Percentiles rank a stretch among this genome's conserved stretches.
Evolutionary conservation across 2,797 vertebrate species (phyloP).

Genomic region (Leptoclinus maculatus): DNA sequence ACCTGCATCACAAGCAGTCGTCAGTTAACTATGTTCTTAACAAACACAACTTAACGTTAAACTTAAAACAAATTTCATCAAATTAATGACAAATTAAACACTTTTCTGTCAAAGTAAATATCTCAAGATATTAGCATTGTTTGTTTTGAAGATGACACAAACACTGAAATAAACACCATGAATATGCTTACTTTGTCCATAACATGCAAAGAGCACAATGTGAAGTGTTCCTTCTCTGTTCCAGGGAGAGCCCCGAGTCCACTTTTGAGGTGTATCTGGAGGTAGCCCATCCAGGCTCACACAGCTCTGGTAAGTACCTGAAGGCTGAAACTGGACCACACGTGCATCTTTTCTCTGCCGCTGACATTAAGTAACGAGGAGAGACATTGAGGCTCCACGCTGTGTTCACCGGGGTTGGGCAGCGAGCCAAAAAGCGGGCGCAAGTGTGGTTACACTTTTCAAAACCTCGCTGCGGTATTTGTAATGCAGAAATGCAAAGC

Average conservation of each 20-base stretch:
- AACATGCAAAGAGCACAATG: not conserved
- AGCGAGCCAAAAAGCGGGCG: no score
- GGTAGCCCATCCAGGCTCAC: slow-evolving; percentile 73
- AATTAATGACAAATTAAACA: not conserved
- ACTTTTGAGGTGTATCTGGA: slow-evolving; percentile 85
- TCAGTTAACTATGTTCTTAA: not conserved
- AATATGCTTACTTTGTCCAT: not conserved
- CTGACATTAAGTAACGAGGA: not conserved
- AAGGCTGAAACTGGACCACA: not conserved
- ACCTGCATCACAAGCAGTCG: no score
- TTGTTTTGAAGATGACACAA: not conserved
- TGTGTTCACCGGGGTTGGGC: no score
- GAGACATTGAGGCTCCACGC: not conserved
- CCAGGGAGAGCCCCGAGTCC: slow-evolving; percentile 83
- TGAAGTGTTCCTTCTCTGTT: slow-evolving; percentile 49
- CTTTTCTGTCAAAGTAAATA: not conserved
- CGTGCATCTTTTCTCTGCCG: not conserved
- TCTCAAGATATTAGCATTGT: not conserved
- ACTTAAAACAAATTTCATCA: not conserved
- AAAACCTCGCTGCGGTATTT: not conserved
- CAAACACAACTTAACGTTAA: not conserved
- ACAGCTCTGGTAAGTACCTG: slow-evolving; percentile 76
- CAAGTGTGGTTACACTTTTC: not conserved
- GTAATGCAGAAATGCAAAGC: not conserved
- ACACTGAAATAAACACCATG: not conserved